Base-by-base conservation (phyloP, 2,113 vertebrate species). In the Mormoops blainvillei region DNA sequence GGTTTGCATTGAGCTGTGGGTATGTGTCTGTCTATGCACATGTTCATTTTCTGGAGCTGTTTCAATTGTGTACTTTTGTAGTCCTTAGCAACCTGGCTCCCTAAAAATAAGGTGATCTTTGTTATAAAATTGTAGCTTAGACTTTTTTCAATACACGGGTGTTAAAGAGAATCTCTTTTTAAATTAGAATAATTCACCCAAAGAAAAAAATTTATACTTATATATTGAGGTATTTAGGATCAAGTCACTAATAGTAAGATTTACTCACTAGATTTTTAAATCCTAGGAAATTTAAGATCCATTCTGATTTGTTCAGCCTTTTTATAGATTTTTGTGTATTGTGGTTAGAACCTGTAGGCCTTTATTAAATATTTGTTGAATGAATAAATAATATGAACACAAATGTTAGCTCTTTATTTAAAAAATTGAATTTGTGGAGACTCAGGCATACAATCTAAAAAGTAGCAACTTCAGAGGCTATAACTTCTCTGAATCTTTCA, bases 311-410 rank as follows among this genome's bases (percentile, higher is more conserved):
- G 7, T 95, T 80, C 31, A 78, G 41, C 7, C 4, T 61, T 81
- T 71, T 80, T 50, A 67, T 65, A 92, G 12, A 80, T 56, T 89
- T 73, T 81, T 94, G 38, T 78, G 22, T 24, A 50, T 48, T 86
- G 6, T 89, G 10, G 16, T 20, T 81, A 0, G 6, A 74, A 68
- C 24, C 80, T 20, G 11, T 68, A 85, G n/a, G 26, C 24, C 41
- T 95, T 52, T 26, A 54, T 22, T 26, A 94, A 91, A 86, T 89
- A 81, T 54, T 68, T 95, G 9, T 61, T 95, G 31, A 85, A 74
- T 45, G 11, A 68, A 73, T 88, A 33, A 88, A 67, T 89, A 82
- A 83, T 58, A 89, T 13, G 22, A 71, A 38, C 5, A 78, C 63
- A 80, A 24, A 36, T 77, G 5, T 48, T 86, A 33, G 0, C 54